These are phyloP conservation scores for Myrmophylax atrothorax DNA, from an alignment of 2,113 vertebrate species.

Conservation along the genomic window DNA sequence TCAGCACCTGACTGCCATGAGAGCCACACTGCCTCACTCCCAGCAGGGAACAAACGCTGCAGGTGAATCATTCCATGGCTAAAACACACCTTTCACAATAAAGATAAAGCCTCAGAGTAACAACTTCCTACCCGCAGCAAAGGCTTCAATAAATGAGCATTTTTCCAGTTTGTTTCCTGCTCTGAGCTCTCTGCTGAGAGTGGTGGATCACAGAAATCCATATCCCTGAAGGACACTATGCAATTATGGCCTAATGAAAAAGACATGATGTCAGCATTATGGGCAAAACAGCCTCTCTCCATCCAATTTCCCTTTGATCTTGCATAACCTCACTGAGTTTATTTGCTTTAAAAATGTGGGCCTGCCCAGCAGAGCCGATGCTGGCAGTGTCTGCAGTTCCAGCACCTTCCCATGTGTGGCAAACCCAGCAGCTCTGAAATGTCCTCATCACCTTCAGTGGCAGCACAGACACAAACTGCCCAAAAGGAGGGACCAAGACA, in stretches of 20 bases:
- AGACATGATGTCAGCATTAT: background rate
- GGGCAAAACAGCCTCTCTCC: background rate
- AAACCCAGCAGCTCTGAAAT: background rate
- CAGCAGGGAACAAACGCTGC: background rate
- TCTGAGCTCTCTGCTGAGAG: background rate
- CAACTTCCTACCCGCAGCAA: background rate
- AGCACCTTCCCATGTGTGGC: background rate
- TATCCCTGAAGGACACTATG: background rate
- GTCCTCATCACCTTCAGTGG: background rate
- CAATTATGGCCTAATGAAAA: background rate
- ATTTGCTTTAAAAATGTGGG: background rate
- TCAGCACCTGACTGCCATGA: background rate
- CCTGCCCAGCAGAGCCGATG: background rate
- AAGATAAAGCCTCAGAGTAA: background rate
- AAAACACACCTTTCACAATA: background rate
- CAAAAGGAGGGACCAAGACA: background rate
- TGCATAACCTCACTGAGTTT: background rate
- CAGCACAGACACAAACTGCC: background rate
- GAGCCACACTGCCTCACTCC: background rate
- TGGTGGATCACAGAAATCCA: background rate
- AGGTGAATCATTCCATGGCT: accelerated
- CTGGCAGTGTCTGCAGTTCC: background rate
- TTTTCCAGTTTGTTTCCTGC: background rate
- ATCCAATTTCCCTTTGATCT: background rate
- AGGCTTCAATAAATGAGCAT: background rate